Conservation (phyloP, 2,113 vertebrate genomes). For the Muscicapa adusta region DNA sequence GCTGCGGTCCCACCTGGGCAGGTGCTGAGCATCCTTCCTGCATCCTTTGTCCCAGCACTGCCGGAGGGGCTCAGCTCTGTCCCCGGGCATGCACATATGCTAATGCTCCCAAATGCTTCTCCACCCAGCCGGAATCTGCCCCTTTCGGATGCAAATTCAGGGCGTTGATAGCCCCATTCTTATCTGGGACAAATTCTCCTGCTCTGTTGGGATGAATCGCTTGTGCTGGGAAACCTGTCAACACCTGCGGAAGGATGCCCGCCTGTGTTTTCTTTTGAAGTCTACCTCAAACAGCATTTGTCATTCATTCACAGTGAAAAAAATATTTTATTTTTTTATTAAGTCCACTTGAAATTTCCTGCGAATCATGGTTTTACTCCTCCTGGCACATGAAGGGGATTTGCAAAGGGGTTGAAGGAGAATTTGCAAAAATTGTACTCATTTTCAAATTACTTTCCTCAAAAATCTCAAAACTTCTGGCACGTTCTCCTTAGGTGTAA, state of each 20-base stretch:
- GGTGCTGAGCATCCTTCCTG: not conserved
- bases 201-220: not conserved
- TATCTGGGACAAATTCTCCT: not conserved
- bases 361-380: not conserved
- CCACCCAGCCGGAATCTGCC: not conserved
- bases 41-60: not conserved
- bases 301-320: not conserved
- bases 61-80: not conserved
- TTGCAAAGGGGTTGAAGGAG: not conserved
- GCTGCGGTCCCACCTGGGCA: not conserved
- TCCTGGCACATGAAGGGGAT: not conserved
- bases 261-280: not conserved
- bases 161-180: no score
- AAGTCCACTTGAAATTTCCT: not conserved
- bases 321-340: not conserved
- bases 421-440: not conserved
- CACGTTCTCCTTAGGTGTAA: not conserved
- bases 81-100: not conserved
- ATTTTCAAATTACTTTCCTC: not conserved
- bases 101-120: not conserved
- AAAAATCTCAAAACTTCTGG: not conserved
- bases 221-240: not conserved
- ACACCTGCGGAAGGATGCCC: not conserved
- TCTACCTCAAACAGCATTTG: not conserved
- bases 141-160: not conserved